Base-by-base conservation (phyloP, 2,888 invertebrate species). In the Keiferia lycopersicella region DNA sequence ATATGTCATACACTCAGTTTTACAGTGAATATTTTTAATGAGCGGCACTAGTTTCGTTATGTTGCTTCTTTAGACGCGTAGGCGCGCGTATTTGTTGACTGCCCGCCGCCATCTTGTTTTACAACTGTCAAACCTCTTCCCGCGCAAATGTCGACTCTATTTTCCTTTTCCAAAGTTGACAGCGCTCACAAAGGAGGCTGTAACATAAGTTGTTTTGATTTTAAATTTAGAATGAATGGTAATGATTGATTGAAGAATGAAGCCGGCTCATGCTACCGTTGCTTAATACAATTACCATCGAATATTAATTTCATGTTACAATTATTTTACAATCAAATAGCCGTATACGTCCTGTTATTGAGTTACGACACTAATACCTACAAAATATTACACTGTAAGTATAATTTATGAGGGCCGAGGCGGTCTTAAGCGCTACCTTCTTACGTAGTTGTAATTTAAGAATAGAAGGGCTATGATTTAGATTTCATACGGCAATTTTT, bases 31-130 rank as follows among this genome's bases (percentile, higher is more conserved):
- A n/a, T n/a, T n/a, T n/a, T n/a, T n/a, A n/a, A n/a, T n/a, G n/a
- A n/a, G n/a, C n/a, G n/a, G n/a, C n/a, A n/a, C n/a, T n/a, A n/a
- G n/a, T n/a, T n/a, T n/a, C n/a, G n/a, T n/a, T n/a, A n/a, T n/a
- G n/a, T n/a, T n/a, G n/a, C n/a, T n/a, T n/a, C n/a, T n/a, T 34
- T 75, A 76, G 56, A 11, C 73, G 74, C 73, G 77, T 76, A 68
- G 74, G 76, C 69, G 74, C 73, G 63, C 62, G 69, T 68, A 71
- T 72, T 69, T 71, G 69, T 69, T 65, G 68, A 68, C 66, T 65
- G 64, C 66, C 59, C 61, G 58, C 61, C 48, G 63, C 66, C 66
- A 70, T 66, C 39, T 65, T 67, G 64, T 38, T 50, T 65, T 64
- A 34, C 61, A 50, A 61, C 61, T 61, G 61, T 61, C 61, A 61